Base-by-base conservation (phyloP, 2,888 invertebrate species). In the Copidosoma aretas region DNA sequence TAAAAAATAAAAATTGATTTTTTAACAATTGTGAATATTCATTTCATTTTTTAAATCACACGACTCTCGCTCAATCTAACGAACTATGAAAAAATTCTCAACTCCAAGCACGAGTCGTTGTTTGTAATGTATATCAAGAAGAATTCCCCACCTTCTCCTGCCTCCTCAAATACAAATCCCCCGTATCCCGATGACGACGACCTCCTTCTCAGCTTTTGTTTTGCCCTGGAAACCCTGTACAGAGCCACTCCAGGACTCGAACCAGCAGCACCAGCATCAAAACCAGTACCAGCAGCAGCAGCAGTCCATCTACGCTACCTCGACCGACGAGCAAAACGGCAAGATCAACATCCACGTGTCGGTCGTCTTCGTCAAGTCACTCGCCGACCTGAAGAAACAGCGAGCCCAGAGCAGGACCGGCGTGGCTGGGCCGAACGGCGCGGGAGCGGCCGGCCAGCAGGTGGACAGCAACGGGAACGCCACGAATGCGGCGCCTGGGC, bases 341-440 rank as follows among this genome's bases (percentile, higher is more conserved):
- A 94, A 93, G 88, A 93, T 92, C 86, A 93, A 92, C 88, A 93
- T 92, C 84, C 92, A 91, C 87, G 93, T 93, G 84, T 92, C 93
- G 83, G 90, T 90, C 71, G 89, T 90, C 69, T 93, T 93, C 85
- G 90, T 93, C 86, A 94, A 91, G 77, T 96, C 96, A 61, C 88
- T 97, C 77, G 92, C 96, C 64, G 96, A 97, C 85, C 87, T 97
- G 83, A 97, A 97, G 86, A 95, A 95, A 84, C 95, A 96, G 82
- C 88, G 97, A 73, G 90, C 94, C 73, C 93, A 93, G 79, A 93
- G 91, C 77, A 87, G 94, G 80, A 89, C 88, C 78, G 39, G 61
- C 17, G 5, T 5, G 12, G 25, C 64, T 68, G n/a, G 14, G 14
- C 19, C 41, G n/a, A n/a, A n/a, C n/a, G n/a, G n/a, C n/a, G n/a